Evolutionary conservation across 2,797 vertebrate genomes (phyloP).

Genomic region (Artibeus jamaicensis): DNA sequence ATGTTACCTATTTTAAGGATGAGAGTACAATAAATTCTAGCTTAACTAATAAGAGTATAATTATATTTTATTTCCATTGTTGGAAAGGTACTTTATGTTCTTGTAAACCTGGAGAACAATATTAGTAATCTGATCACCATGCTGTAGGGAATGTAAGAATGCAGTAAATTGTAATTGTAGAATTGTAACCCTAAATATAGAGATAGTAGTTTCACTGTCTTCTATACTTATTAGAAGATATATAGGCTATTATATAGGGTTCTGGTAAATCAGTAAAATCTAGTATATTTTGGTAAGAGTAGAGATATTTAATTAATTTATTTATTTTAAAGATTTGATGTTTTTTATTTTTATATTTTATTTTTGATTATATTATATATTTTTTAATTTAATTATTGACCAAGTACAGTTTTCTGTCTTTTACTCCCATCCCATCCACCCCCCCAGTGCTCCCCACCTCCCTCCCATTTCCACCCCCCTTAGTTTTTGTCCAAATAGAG

Average conservation of each 20-base stretch:
- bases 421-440: too few species aligned
- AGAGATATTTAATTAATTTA: neutral
- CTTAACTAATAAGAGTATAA: neutral
- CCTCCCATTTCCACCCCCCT: too few species aligned
- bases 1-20: slow-evolving; percentile 20
- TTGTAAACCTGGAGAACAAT: neutral
- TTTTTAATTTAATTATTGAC: too few species aligned
- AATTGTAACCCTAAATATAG: neutral
- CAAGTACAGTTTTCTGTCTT: too few species aligned
- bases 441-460: too few species aligned
- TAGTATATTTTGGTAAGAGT: neutral
- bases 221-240: neutral
- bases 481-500: too few species aligned
- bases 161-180: neutral
- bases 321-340: too few species aligned
- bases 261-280: neutral
- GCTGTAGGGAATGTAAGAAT: neutral
- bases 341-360: too few species aligned
- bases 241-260: neutral
- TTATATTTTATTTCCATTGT: neutral
- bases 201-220: neutral
- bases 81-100: neutral
- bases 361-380: too few species aligned
- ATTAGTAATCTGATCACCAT: neutral
- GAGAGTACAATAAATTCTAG: neutral